phyloP scores from a whole-genome alignment of 2,888 invertebrate species.

The Apomyelois bistriatella region DNA sequence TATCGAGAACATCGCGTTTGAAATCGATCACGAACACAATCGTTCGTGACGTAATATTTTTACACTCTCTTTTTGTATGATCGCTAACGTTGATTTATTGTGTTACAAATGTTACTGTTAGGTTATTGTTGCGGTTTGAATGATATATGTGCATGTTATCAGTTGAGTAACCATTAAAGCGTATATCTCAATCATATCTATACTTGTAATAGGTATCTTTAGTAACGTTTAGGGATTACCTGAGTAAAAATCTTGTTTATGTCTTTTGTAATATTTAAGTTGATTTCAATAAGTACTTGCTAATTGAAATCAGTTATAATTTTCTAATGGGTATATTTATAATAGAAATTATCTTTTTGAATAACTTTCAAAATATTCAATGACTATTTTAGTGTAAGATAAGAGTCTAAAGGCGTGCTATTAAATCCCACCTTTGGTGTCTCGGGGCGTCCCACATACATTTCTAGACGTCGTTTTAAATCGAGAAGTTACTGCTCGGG shows the following conservation, averaged over 20 bases:
- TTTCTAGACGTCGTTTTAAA: conserved; percentile 13
- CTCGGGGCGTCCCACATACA: conserved; percentile 11
- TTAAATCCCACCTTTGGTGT: conserved; percentile 12
- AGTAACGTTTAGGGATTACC: not conserved
- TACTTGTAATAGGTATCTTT: too few species aligned
- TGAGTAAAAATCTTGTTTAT: too few species aligned
- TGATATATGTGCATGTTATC: conserved; percentile 25
- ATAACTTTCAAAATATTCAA: conserved; percentile 2
- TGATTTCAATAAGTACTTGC: too few species aligned
- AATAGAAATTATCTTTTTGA: not conserved
- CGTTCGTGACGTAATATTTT: conserved; percentile 49
- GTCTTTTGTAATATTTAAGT: too few species aligned
- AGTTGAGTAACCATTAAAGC: conserved; percentile 1
- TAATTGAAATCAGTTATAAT: not conserved
- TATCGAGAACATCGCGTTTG: conserved; percentile 41
- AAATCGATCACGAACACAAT: conserved; percentile 54
- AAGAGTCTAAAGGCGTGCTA: conserved; percentile 1
- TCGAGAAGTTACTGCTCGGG: conserved; percentile 7
- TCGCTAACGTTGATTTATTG: conserved; percentile 48
- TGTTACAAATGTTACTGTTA: conserved; percentile 45
- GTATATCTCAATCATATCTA: not conserved
- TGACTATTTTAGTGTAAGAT: conserved; percentile 9
- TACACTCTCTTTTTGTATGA: conserved; percentile 39
- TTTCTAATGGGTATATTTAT: not conserved
- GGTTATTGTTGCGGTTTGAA: conserved; percentile 33